These are phyloP conservation scores for Ameiurus melas DNA, from an alignment of 2,113 vertebrate genomes.

Conservation along the genomic window DNA sequence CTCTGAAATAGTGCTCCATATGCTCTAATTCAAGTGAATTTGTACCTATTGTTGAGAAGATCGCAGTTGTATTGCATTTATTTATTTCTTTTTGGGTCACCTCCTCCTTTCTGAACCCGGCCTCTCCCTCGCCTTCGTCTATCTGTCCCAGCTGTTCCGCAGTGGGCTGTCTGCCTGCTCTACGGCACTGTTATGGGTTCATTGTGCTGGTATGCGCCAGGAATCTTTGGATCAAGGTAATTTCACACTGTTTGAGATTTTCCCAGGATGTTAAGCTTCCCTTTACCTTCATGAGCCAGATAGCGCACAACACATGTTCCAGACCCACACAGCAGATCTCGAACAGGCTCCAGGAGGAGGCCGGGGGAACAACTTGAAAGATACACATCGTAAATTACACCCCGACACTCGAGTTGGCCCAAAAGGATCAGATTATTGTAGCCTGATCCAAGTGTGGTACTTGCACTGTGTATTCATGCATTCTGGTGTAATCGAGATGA, in stretches of 20 bases:
- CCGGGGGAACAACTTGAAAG: slow-evolving; percentile 64
- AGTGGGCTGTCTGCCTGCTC: slow-evolving; percentile 63
- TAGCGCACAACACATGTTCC: slow-evolving; percentile 75
- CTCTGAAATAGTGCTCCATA: not conserved
- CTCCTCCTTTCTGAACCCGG: slow-evolving; percentile 54
- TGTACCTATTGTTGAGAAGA: not conserved
- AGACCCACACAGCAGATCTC: slow-evolving; percentile 70
- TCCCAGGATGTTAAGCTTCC: slow-evolving; percentile 76
- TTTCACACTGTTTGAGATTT: slow-evolving; percentile 81
- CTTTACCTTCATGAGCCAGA: slow-evolving; percentile 76
- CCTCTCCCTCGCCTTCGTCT: slow-evolving; percentile 26
- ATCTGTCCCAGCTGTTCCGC: slow-evolving; percentile 58
- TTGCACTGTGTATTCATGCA: slow-evolving; percentile 59
- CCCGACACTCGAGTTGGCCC: slow-evolving; percentile 67
- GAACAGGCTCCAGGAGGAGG: slow-evolving; percentile 61
- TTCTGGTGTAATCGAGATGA: slow-evolving; percentile 59
- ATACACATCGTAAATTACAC: slow-evolving; percentile 70
- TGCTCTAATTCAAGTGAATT: not conserved
- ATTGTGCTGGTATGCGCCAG: slow-evolving; percentile 76
- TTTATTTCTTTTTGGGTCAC: not conserved
- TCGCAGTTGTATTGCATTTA: too few species aligned
- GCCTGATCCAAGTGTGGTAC: slow-evolving; percentile 57
- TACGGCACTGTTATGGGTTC: slow-evolving; percentile 72
- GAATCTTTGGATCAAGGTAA: slow-evolving; percentile 83
- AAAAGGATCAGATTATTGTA: slow-evolving; percentile 70